Evolutionary conservation across 2,888 invertebrate species (phyloP), one percentile per base, ranked within the genome.

Genomic region (Ellobium chinense): DNA sequence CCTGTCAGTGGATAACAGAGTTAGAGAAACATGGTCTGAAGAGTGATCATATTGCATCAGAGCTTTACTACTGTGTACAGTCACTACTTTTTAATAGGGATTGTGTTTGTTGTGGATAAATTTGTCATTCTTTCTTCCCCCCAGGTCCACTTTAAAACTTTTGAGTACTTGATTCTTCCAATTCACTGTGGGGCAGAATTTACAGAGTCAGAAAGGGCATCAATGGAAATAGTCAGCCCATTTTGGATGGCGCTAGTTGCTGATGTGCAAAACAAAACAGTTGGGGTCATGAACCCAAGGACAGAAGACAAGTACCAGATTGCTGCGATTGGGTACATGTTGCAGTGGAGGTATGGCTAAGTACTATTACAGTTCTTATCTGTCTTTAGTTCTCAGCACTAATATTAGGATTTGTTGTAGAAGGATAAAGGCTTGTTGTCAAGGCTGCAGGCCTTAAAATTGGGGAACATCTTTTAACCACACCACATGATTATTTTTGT

Each of bases 91-190:
- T n/a, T n/a, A n/a, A n/a, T n/a, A n/a, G n/a, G n/a, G n/a, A n/a
- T n/a, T n/a, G n/a, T n/a, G n/a, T n/a, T n/a, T n/a, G n/a, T n/a
- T n/a, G n/a, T n/a, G n/a, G n/a, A n/a, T n/a, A n/a, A n/a, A n/a
- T n/a, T n/a, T n/a, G n/a, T n/a, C n/a, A n/a, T n/a, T n/a, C n/a
- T n/a, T n/a, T n/a, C n/a, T n/a, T n/a, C n/a, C n/a, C n/a, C n/a
- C n/a, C n/a, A 80, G 80, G 80, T 80, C 24, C 80, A 80, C 27
- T 72, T 80, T 29, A 80, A 80, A 36, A 80, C 80, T 29, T 80
- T 80, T 80, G 80, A 80, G 29, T 74, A 73, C 60, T 24, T 80
- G 27, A 46, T 80, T 34, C 74, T 80, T 34, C 80, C 80, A 18
- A 80, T 80, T 63, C 73, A 80, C 31, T 80, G 80, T 31, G 80